Percentiles rank a stretch among this genome's conserved stretches.
These are phyloP conservation scores for Cyclura pinguis DNA, from an alignment of 2,797 vertebrate genomes.

Conservation along the genomic window DNA sequence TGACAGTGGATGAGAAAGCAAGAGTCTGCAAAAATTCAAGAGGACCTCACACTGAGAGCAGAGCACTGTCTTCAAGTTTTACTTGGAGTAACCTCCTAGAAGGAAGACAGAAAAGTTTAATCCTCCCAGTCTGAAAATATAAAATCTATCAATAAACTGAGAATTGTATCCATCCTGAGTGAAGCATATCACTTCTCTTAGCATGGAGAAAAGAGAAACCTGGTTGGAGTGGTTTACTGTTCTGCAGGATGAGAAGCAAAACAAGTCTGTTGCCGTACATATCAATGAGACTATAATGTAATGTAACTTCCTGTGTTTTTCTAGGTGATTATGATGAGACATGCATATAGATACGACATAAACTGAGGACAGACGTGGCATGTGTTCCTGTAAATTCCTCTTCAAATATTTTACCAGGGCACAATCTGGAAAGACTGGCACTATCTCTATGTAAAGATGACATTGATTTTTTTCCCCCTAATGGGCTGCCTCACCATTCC, in stretches of 20 bases:
- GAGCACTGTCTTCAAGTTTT: too few species aligned
- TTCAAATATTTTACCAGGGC: slow-evolving; percentile 15
- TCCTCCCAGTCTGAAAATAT: background rate
- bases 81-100: background rate
- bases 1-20: too few species aligned
- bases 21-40: too few species aligned
- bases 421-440: background rate
- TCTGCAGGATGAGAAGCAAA: background rate
- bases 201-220: background rate
- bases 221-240: background rate
- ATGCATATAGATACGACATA: background rate
- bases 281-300: background rate
- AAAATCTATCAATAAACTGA: background rate
- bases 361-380: background rate
- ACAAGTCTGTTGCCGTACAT: background rate
- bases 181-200: background rate
- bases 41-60: too few species aligned
- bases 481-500: background rate
- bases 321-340: background rate
- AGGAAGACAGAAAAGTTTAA: background rate
- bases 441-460: background rate
- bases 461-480: slow-evolving; percentile 22
- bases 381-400: background rate
- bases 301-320: background rate
- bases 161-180: background rate